Conservation (phyloP, 2,888 invertebrate species). For the Dryobotodes eremita region DNA sequence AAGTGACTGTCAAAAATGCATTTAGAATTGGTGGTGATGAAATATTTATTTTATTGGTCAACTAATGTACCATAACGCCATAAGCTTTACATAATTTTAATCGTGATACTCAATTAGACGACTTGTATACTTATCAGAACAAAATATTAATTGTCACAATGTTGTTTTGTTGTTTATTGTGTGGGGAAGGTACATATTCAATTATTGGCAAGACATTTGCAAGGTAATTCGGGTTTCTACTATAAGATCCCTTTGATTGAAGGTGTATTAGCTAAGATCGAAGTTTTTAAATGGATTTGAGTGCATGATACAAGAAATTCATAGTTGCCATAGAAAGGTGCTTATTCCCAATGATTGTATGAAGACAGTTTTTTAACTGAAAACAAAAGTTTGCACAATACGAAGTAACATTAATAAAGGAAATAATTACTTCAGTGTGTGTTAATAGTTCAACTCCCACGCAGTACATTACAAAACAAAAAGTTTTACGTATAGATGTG, state of each 20-base stretch:
- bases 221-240: background rate
- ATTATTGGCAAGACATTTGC: background rate
- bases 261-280: background rate
- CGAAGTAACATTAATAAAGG: slow-evolving; percentile 62
- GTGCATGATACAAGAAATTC: slow-evolving; percentile 4
- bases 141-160: slow-evolving; percentile 84
- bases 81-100: slow-evolving; percentile 86
- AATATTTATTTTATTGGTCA: slow-evolving; percentile 82
- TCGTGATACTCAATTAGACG: slow-evolving; percentile 86
- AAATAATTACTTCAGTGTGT: slow-evolving; percentile 58
- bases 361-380: background rate
- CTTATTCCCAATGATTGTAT: slow-evolving; percentile 10
- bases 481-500: slow-evolving; percentile 82
- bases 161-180: slow-evolving; percentile 77
- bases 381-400: slow-evolving; percentile 25
- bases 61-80: slow-evolving; percentile 75
- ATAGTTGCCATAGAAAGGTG: slow-evolving; percentile 12
- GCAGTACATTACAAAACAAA: slow-evolving; percentile 78
- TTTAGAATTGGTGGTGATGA: slow-evolving; percentile 84
- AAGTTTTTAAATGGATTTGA: background rate
- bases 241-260: background rate
- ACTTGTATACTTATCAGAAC: slow-evolving; percentile 79
- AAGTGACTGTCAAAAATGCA: slow-evolving; percentile 86
- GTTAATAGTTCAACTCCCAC: slow-evolving; percentile 49
- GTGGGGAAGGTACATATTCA: slow-evolving; percentile 57